These are phyloP conservation scores for Saturnia pavonia DNA, from an alignment of 2,888 invertebrate species.

Conservation along the genomic window DNA sequence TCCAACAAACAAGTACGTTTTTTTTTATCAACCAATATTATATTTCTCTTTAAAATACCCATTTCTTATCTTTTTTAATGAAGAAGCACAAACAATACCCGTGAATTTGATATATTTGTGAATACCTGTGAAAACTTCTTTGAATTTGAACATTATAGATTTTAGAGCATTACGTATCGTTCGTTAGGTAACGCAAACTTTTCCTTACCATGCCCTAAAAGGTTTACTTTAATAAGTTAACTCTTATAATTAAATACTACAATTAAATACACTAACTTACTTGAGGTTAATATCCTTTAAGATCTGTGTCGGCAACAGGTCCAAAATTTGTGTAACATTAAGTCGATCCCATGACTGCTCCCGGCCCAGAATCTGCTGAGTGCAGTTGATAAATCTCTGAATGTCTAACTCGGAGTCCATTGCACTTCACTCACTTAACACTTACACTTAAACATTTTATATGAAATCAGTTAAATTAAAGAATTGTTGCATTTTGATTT, in stretches of 20 bases:
- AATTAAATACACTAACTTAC: constrained; percentile 48
- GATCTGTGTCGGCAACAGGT: constrained; percentile 63
- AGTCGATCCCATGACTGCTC: constrained; percentile 64
- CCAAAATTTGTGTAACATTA: constrained; percentile 69
- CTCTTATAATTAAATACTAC: too few species aligned
- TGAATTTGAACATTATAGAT: too few species aligned
- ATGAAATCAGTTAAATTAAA: neutral
- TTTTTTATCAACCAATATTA: neutral
- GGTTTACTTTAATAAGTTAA: too few species aligned
- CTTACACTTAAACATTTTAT: constrained; percentile 23
- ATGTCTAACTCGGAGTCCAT: constrained; percentile 73
- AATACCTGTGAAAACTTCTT: too few species aligned
- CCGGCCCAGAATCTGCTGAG: constrained; percentile 63
- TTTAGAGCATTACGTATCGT: too few species aligned
- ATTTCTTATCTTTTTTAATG: too few species aligned
- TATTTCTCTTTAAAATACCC: neutral
- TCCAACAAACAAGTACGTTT: neutral
- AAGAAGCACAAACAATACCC: too few species aligned
- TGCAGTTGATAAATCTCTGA: constrained; percentile 72
- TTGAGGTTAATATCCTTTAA: constrained; percentile 69
- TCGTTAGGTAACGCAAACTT: too few species aligned
- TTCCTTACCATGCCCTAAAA: too few species aligned
- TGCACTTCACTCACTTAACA: constrained; percentile 39
- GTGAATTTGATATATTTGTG: too few species aligned
- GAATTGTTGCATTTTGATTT: neutral